A percentile compares a stretch with the other conserved stretches of the same genome.
These are phyloP conservation scores for Drosophila lini DNA, from an alignment of 1,140 invertebrate genomes.

Conservation along the genomic window DNA sequence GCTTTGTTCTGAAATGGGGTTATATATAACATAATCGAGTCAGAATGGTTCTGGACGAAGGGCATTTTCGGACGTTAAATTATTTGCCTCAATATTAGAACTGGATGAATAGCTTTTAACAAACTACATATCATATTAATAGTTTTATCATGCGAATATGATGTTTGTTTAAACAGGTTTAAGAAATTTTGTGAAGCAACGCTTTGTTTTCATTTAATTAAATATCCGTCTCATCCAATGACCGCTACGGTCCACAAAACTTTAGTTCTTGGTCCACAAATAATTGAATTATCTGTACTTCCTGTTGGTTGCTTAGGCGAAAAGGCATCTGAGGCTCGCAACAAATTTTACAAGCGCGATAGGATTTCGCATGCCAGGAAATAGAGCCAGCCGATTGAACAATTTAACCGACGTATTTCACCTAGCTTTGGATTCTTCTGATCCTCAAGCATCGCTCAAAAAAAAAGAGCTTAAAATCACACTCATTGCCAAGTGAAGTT, in stretches of 20 bases:
- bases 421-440: too few species aligned
- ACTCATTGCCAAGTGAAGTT: slow-evolving; percentile 1
- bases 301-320: slow-evolving; percentile 13
- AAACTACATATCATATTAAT: slow-evolving; percentile 12
- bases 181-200: slow-evolving; percentile 21
- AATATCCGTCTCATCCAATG: too few species aligned
- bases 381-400: neutral
- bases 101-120: slow-evolving; percentile 5
- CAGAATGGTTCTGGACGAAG: slow-evolving; percentile 29
- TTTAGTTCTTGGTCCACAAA: too few species aligned
- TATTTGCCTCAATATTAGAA: slow-evolving; percentile 14
- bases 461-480: slow-evolving; percentile 19
- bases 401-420: slow-evolving; percentile 14
- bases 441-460: neutral
- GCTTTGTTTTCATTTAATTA: too few species aligned
- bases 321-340: slow-evolving; percentile 26
- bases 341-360: slow-evolving; percentile 13
- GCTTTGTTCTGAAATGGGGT: neutral
- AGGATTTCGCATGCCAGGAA: slow-evolving; percentile 9
- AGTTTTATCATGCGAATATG: slow-evolving; percentile 18
- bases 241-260: too few species aligned
- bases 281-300: slow-evolving; percentile 22
- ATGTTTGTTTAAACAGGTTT: neutral
- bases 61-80: slow-evolving; percentile 5
- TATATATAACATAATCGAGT: slow-evolving; percentile 38